Evolutionary conservation across 1,140 invertebrate genomes (phyloP).

Genomic region (Orchestia grillus): DNA sequence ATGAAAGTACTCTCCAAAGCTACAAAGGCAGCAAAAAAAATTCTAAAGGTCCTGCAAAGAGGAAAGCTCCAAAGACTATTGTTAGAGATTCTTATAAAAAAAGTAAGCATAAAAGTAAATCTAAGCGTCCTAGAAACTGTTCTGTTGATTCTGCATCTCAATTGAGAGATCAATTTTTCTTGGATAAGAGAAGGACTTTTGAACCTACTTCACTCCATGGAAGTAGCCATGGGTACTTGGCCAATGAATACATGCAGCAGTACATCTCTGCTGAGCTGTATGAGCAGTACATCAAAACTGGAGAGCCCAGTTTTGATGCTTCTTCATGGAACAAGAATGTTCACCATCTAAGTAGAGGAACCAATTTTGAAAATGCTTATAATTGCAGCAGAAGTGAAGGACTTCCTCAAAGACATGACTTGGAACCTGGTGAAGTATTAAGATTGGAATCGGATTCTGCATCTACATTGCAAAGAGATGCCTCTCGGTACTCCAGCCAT

Average conservation of each 20-base stretch:
- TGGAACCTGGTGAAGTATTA: conserved; percentile 21
- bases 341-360: not conserved
- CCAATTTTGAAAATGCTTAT: not conserved
- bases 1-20: not conserved
- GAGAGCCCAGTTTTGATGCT: not conserved
- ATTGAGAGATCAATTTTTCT: not conserved
- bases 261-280: conserved; percentile 6
- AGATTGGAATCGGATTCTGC: not conserved
- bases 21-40: not conserved
- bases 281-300: not conserved
- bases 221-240: not conserved
- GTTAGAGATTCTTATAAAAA: conserved; percentile 40
- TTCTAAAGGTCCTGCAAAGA: conserved; percentile 20
- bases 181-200: not conserved
- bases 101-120: not conserved
- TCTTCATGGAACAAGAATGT: not conserved
- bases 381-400: not conserved
- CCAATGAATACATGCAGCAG: not conserved
- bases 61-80: conserved; percentile 2
- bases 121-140: not conserved
- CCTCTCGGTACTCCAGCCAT: not conserved
- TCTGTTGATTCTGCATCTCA: not conserved
- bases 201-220: not conserved
- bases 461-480: not conserved
- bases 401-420: not conserved